Base-by-base conservation (phyloP, 2,113 vertebrate species). In the Callipepla californica region DNA sequence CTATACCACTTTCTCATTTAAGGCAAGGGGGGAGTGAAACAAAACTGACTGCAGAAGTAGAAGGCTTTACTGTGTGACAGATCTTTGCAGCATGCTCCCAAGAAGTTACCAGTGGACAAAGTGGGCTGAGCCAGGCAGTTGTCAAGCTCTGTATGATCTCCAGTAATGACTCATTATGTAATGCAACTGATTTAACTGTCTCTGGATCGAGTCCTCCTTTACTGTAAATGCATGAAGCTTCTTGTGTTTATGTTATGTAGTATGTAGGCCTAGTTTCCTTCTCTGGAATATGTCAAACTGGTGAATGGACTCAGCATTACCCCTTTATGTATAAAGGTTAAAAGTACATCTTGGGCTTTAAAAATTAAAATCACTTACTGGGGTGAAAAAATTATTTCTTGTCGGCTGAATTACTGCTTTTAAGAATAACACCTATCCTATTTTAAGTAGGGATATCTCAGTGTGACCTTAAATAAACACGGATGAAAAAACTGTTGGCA, bases 191-290 rank as follows among this genome's bases (percentile, higher is more conserved):
- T 4, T 1, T 63, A 42, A 20, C 16, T 66, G 28, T 34, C 30
- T 87, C n/a, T 58, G 17, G 15, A 53, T 91, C 23, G 62, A 75
- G 58, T 58, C 57, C 18, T 84, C 30, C 50, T 66, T 53, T 67
- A 18, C 8, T 70, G 44, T 42, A 93, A 82, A 61, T 68, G 38
- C 28, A 15, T 20, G 14, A 57, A 51, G 36, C 34, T 61, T 79
- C 1, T 0, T 62, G 36, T 0, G 0, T 57, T 90, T 50, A 45
- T 36, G 34, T 36, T 36, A 36, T 36, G 34, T 36, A 36, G 0
- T 34, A 21, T 61, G 22, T 69, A 44, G 40, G 45, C 15, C 26
- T 36, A 34, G 2, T 12, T 51, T 62, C n/a, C 76, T 80, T 23
- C 32, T 45, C 61, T 84, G 25, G 9, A 63, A 7, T 63, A 11